Base-by-base conservation (phyloP, 1,140 invertebrate species). In the Bombus turneri region DNA sequence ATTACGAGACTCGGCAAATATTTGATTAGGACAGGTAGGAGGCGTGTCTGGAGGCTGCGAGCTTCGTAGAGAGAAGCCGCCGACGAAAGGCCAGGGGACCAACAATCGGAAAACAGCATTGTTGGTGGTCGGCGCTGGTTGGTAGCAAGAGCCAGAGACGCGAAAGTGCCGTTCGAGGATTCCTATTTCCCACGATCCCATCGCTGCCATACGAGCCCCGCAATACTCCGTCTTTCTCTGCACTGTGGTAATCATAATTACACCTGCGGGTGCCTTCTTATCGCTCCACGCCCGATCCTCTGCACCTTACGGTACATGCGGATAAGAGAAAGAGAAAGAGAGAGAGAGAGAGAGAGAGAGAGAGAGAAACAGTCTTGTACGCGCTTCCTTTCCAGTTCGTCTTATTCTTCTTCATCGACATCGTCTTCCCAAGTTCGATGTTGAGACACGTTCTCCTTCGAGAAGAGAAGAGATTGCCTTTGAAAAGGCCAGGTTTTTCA, bases 171-270 rank as follows among this genome's bases (percentile, higher is more conserved):
- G 93, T 93, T 94, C 93, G 92, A 94, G 92, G 92, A 94, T 93
- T 93, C 92, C 92, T 92, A 94, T 94, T 93, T 93, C 93, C 93
- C 93, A 94, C 87, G 89, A 92, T 94, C 93, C 92, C 93, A 90
- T 82, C 85, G 80, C 93, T 94, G 93, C 93, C 93, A 94, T 94
- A 94, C 93, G 93, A 93, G 92, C 90, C 82, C 87, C 90, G 93
- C 91, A 93, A 92, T 93, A 91, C 90, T 92, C 91, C 90, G 90
- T 93, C 92, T 93, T 92, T 93, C 91, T 92, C 90, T 90, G 92
- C 93, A 93, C 88, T 93, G 92, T 89, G 91, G 92, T 93, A 93
- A 93, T 93, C 93, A 94, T 94, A 94, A 94, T 94, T 94, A 93
- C 92, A 94, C 93, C 93, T 93, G 92, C 91, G 93, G 93, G 93